Evolutionary conservation across 2,888 invertebrate genomes (phyloP).

Genomic region (Drosophila cognata): DNA sequence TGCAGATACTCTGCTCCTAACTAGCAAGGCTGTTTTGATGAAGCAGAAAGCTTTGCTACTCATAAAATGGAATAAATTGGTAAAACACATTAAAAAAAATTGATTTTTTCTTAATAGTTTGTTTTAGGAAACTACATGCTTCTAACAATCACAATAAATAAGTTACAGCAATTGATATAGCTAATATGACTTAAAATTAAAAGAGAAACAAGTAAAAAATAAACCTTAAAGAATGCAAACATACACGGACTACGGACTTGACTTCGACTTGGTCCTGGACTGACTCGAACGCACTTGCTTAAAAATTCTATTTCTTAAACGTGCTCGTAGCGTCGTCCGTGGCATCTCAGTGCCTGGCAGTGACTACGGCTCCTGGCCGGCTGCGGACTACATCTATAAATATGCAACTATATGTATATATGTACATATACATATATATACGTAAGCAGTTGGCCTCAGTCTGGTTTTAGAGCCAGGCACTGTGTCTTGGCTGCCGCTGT

Average conservation of each 20-base stretch:
- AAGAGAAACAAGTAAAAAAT: conserved; percentile 6
- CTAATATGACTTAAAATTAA: conserved; percentile 1
- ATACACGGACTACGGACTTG: conserved; percentile 33
- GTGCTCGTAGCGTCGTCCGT: conserved; percentile 59
- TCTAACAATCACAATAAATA: background rate
- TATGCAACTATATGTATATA: conserved; percentile 25
- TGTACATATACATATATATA: conserved; percentile 16
- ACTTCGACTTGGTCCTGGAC: conserved; percentile 39
- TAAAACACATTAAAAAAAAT: background rate
- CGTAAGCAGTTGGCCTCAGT: conserved; percentile 48
- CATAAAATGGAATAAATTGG: background rate
- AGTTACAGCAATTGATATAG: conserved; percentile 1
- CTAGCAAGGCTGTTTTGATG: background rate
- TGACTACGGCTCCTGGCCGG: conserved; percentile 57
- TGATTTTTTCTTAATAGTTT: background rate
- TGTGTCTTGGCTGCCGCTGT: conserved; percentile 71
- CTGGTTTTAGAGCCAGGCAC: conserved; percentile 21
- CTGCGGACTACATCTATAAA: conserved; percentile 46
- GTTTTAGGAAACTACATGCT: background rate
- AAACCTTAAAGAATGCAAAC: conserved; percentile 28
- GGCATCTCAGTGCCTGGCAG: conserved; percentile 56
- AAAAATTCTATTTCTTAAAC: conserved; percentile 81
- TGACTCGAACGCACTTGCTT: conserved; percentile 69
- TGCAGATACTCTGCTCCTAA: conserved; percentile 16
- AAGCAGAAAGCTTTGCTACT: background rate